Evolutionary conservation across 2,113 vertebrate genomes (phyloP), one percentile per base, ranked within the genome.

Genomic region (Mystacornis crossleyi): DNA sequence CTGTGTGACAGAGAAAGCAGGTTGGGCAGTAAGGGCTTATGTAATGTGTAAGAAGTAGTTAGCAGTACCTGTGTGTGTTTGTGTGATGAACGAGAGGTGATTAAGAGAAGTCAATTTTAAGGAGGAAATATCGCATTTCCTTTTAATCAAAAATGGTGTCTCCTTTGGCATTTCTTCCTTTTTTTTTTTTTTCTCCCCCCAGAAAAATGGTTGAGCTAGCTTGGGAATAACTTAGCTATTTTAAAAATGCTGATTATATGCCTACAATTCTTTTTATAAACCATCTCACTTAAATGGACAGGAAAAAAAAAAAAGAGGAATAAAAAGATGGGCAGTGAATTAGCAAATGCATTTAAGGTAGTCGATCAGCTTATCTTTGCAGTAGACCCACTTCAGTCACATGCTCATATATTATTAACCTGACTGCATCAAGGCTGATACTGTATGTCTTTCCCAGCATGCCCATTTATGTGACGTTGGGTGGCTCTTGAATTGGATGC

Each of bases 401-500:
- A 70, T 60, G 34, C 81, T 95, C 90, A 97, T 96, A 19, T 93
- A 96, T 96, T 95, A 96, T 97, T 97, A 95, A 97, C 64, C 69
- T 89, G 78, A 54, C 65, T 94, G 83, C 85, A 66, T 97, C 84
- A 71, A 67, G 81, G 82, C 83, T 89, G 81, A 82, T 92, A 31
- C 29, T 84, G 38, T 72, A 42, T 1, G 0, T 89, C 42, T 91
- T 93, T 95, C 93, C 92, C 0, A 2, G 93, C 78, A 96, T 83
- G 67, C 24, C 64, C 80, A 61, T 85, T 90, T 94, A 19, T 72
- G 40, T 88, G 72, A 45, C 26, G 14, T 57, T 66, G 67, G 85
- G 54, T 96, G 74, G 81, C 57, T 92, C 93, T 81, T 66, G 89
- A 91, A 90, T 66, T 86, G 71, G 61, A 96, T 81, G 71, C 77